Base-by-base conservation (phyloP, 2,797 vertebrate genomes). In the Echiichthys vipera region DNA sequence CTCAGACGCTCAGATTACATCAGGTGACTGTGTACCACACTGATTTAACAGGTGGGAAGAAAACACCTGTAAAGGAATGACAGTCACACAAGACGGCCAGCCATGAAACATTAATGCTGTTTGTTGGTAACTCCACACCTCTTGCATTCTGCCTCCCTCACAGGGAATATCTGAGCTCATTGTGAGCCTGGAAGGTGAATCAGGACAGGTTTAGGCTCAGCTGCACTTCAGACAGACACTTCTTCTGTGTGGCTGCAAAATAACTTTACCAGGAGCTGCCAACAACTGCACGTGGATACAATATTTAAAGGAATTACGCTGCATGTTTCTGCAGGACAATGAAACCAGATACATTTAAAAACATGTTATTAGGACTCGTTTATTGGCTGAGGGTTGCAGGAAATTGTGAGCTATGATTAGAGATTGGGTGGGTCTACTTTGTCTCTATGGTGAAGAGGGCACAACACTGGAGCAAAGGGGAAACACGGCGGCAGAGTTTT, bases 91-190 rank as follows among this genome's bases (percentile, higher is more conserved):
- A 57, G 54, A 78, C 25, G 63, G 25, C 17, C 53, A 9, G 42
- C 24, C 78, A 68, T 89, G 42, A 88, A 90, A 89, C 29, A 80
- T 89, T 86, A 12, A 88, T 75, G 77, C 46, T 78, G 65, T 73
- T 63, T 80, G 46, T 71, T 39, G 71, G 88, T 68, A 91, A 91
- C 78, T 46, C 53, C 14, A 83, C 81, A 81, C 90, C 87, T 8
- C 50, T 42, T 25, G 20, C 37, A 14, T 36, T 32, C 36, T 62
- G 40, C 18, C 64, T 43, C 29, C 68, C n/a, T 67, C 50, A 27
- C 54, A 56, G 42, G 37, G 58, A 40, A 64, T 5, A 46, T 70
- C 83, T 74, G 9, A 47, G 75, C 65, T 72, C 58, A 17, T 36
- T n/a, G 25, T 14, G 50, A 62, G 27, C 14, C 58, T 12, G 18